A percentile compares a stretch with the other conserved stretches of the same genome.
Conservation (phyloP, 1,140 invertebrate genomes). For the Hirudo medicinalis region DNA sequence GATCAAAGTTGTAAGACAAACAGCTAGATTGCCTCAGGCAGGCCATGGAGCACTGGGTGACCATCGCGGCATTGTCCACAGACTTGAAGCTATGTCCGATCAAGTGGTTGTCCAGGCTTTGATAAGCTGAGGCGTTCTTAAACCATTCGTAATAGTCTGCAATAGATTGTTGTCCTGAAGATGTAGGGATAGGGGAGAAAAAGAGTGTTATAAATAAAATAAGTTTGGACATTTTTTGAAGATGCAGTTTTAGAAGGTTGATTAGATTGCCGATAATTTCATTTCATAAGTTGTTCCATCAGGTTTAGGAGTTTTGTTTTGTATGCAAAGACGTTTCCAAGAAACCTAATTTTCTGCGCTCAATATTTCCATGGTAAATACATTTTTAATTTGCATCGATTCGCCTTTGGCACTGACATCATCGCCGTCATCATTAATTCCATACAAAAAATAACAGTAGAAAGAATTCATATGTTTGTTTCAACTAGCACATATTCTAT, state of each 20-base stretch:
- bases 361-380: no score
- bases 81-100: neutral
- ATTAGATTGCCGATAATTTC: no score
- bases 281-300: no score
- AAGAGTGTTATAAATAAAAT: neutral
- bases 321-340: no score
- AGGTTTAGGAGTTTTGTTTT: no score
- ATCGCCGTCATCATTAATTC: no score
- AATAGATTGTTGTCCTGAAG: neutral
- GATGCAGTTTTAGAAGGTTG: neutral
- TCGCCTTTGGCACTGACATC: no score
- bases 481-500: no score
- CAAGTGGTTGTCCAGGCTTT: neutral
- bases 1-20: slow-evolving; percentile 10
- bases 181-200: neutral
- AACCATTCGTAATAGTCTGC: neutral
- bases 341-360: no score
- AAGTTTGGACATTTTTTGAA: neutral
- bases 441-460: no score
- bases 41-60: slow-evolving; percentile 12
- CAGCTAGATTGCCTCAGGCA: neutral
- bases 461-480: no score
- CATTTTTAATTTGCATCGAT: no score
- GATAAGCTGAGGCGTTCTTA: neutral
- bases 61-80: neutral